Evolutionary conservation across 1,140 invertebrate genomes (phyloP), one percentile per base, ranked within the genome.

Genomic region (Drosophila sp.): DNA sequence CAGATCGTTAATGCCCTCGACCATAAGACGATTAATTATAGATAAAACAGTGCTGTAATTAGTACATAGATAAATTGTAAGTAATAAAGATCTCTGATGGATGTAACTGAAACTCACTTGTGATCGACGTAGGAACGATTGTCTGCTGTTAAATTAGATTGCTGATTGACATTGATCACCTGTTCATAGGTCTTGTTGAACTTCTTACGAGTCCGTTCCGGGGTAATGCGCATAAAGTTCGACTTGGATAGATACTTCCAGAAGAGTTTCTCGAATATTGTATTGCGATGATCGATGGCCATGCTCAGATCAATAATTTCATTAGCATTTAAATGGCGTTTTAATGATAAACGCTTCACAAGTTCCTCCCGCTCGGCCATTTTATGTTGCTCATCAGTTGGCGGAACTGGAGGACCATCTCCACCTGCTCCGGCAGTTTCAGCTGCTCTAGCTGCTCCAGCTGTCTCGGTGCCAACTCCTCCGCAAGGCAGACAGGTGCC

Each of bases 211-310:
- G 67, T 57, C 4, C 76, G 62, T 18, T 83, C 72, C 7, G 58
- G 3, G 11, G 18, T 43, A 13, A 89, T 79, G 34, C 90, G 86
- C 90, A 91, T 90, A 34, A 89, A 89, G 43, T 66, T 81, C 4
- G 90, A 79, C 50, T 90, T 86, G 16, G 90, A 81, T n/a, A 91
- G 59, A 48, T 84, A 90, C 18, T 90, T 80, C 90, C 90, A 91
- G 53, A 84, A 91, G 11, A 91, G 82, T 69, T 91, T 91, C 59
- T 91, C 90, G 32, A 91, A 91, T 13, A 91, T 89, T n/a, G 90
- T 91, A 2, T 64, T 76, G 0, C 83, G 73, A 32, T 89, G 80
- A 45, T 89, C 84, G 14, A 89, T 90, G 50, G 83, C 83, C 80
- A 89, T 89, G 45, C 73, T 83, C 11, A 89, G 51, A 6, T 89